Evolutionary conservation across 1,140 invertebrate genomes (phyloP), one percentile per base, ranked within the genome.

Genomic region (Drosophila miranda): DNA sequence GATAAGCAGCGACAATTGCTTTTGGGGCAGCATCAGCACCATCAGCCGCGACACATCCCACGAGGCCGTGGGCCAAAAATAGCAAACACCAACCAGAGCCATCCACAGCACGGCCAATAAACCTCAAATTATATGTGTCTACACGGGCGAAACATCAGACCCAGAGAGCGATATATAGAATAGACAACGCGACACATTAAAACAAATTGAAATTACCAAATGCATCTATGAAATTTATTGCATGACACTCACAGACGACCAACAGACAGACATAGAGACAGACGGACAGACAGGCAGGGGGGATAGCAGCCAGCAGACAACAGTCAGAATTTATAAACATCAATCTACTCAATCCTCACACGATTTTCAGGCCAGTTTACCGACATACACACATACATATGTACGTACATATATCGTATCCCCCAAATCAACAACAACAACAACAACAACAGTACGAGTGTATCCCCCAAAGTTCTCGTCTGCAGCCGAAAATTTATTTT

Each of bases 121-220:
- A 84, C 72, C 72, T 86, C 81, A 80, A 57, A 76, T 86, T 53
- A 86, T 76, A 76, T 76, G 67, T 71, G 74, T 59, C 60, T 73
- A 66, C 71, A 78, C 82, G 62, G 11, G 11, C 11, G 34, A 38
- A 38, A 38, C 34, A 38, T 38, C 34, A 38, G 34, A 38, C 11
- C 11, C 34, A 38, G 34, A 5, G 3, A 63, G 53, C 46, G 41
- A 38, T 26, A 67, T 56, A 69, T 69, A 68, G 59, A 51, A 56
- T 48, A 61, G 59, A n/a, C 67, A 51, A 53, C 48, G 53, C 71
- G 70, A 69, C 76, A 80, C 72, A 83, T 84, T 75, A 60, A 76
- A 83, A 84, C 80, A 84, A 84, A 84, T 87, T 87, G 81, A 87
- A 86, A 86, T 86, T 78, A 86, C 81, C 73, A 84, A 84, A 84